Evolutionary conservation across 2,797 vertebrate species (phyloP), one percentile per base, ranked within the genome.

Genomic region (Thalassophryne amazonica): DNA sequence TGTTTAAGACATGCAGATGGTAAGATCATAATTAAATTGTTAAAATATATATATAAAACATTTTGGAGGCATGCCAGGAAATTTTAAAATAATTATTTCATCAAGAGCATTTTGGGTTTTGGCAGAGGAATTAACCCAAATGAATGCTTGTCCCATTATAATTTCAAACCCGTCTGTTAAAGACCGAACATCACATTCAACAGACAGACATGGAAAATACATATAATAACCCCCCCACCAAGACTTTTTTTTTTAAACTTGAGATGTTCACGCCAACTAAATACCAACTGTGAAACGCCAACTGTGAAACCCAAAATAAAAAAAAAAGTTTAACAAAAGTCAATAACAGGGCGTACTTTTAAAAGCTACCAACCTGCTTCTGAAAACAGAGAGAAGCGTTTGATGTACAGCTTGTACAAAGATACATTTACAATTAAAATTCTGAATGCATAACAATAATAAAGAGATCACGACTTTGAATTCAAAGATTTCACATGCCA

Each of bases 231-330:
- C 25, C 58, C 32, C 24, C 30, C 55, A 50, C 64, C 52, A 16
- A 1, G 19, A 49, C 18, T 4, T 21, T 7, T 18, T 15, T 32
- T 60, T 64, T 54, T 51, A 41, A 65, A 24, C 46, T 21, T 40
- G 48, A 67, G 49, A 45, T 68, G 46, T 32, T 16, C 31, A 20
- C 31, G 30, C 42, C 40, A 54, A 68, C 35, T 60, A 62, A 70
- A 56, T 54, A 56, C 55, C 57, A 15, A 60, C 38, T 63, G 61
- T 73, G 71, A 72, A 72, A 65, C 64, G 29, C 53, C 6, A 49
- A 16, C 12, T 61, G 56, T 19, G 24, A 57, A 75, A 72, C 88
- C 82, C 74, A 81, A 81, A 84, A 74, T 43, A 55, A 73, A 80
- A 60, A 63, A 10, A 55, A 68, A 62, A 19, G 50, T 46, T 36